Evolutionary conservation across 2,113 vertebrate genomes (phyloP).

Genomic region (Nerophis ophidion): DNA sequence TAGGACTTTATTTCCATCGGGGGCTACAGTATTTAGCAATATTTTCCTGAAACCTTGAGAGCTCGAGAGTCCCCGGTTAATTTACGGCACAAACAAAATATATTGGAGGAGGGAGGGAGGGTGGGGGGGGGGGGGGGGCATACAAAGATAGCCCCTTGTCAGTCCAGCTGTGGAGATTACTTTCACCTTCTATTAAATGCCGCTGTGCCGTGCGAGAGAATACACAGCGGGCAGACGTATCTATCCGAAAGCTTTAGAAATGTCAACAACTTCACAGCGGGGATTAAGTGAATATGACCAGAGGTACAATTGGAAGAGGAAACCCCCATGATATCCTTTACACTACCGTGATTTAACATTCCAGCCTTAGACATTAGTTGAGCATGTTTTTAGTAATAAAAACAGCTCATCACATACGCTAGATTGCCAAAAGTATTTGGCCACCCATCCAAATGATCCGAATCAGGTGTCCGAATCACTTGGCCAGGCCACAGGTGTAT

Average conservation of each 20-base stretch:
- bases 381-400: no score
- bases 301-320: conserved; percentile 39
- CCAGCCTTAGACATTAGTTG: background rate
- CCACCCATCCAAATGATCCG: no score
- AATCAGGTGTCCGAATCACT: no score
- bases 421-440: no score
- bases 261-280: conserved; percentile 46
- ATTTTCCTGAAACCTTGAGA: conserved; percentile 13
- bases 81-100: conserved; percentile 5
- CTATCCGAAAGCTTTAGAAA: conserved; percentile 52
- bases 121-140: conserved; percentile 19
- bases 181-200: conserved; percentile 67
- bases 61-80: conserved; percentile 14
- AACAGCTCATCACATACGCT: no score
- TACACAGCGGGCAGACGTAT: conserved; percentile 45
- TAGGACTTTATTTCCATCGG: conserved; percentile 12
- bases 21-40: background rate
- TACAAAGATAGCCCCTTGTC: conserved; percentile 7
- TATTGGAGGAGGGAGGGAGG: conserved; percentile 14
- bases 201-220: conserved; percentile 31
- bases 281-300: conserved; percentile 53
- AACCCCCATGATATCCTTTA: background rate
- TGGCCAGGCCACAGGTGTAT: no score
- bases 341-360: background rate
- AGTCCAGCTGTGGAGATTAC: conserved; percentile 31